Conservation (phyloP, 2,888 invertebrate species). For the Phania funesta region DNA sequence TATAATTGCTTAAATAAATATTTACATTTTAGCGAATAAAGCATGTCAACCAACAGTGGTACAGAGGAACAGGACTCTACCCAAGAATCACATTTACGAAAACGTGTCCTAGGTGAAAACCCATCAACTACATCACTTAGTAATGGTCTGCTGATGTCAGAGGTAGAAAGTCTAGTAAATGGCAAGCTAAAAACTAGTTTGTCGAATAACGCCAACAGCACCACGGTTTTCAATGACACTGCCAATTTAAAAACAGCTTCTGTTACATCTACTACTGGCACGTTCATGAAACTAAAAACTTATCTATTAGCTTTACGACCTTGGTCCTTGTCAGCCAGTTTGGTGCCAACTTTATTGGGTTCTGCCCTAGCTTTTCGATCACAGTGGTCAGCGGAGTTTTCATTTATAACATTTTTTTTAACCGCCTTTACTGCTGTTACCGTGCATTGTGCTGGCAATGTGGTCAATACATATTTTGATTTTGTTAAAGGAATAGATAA, state of each 20-base stretch:
- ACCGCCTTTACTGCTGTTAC: conserved; percentile 93
- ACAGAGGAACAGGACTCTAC: background rate
- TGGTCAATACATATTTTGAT: conserved; percentile 98
- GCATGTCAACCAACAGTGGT: conserved; percentile 17
- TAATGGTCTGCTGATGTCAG: conserved; percentile 28
- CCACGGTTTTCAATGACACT: background rate
- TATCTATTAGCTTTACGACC: conserved; percentile 94
- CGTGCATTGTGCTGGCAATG: conserved; percentile 97
- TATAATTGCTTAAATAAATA: too few species aligned
- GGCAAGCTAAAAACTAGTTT: conserved; percentile 36
- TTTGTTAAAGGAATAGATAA: conserved; percentile 96
- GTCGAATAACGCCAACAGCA: background rate
- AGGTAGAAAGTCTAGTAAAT: conserved; percentile 16
- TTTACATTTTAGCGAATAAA: background rate
- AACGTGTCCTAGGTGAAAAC: conserved; percentile 4
- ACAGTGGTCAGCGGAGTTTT: conserved; percentile 88
- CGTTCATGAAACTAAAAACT: conserved; percentile 92
- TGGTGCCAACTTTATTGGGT: conserved; percentile 94
- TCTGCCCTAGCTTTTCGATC: conserved; percentile 93
- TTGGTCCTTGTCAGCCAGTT: conserved; percentile 95
- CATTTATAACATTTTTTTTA: conserved; percentile 88
- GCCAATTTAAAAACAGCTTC: conserved; percentile 6
- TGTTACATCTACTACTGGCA: conserved; percentile 72
- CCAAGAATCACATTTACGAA: conserved; percentile 16
- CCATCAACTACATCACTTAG: background rate